Evolutionary conservation across 2,113 vertebrate genomes (phyloP), one percentile per base, ranked within the genome.

Genomic region (Zosterops japonicus): DNA sequence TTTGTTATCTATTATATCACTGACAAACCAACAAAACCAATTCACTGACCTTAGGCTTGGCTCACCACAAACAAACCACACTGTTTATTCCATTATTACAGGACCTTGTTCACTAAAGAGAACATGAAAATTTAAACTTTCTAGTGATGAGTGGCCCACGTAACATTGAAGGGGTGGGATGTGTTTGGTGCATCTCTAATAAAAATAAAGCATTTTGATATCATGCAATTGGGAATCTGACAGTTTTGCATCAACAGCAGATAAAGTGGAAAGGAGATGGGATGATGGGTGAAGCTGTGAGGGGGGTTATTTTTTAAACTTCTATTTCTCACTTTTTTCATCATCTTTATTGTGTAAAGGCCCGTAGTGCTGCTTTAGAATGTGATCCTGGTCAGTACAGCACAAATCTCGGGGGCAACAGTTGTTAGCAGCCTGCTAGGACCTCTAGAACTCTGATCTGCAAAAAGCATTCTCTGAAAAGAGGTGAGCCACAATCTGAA

Each of bases 371-470:
- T 68, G 68, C 88, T 80, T 82, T 64, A 67, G 84, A 87, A 95
- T 50, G 72, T 46, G 92, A 87, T 92, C 35, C 77, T 88, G 50
- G 59, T 93, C 39, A 79, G 87, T 67, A 69, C 50, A 53, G 93
- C 92, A 76, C 70, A 81, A 83, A 91, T 91, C 94, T 92, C 33
- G 7, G 90, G 83, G 89, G 86, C 72, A 94, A 93, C 94, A 83
- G 69, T 91, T 52, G 13, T 59, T 79, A 91, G 69, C 63, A 89
- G 85, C 87, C 79, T 23, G 3, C 67, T 67, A 44, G 93, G 95
- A 96, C 96, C 96, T 97, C 97, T 95, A 97, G 97, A 98, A 97
- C 96, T 94, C 91, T 76, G 78, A 89, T 88, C 47, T 83, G 84
- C 91, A 84, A 92, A 93, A 95, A 97, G 60, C 86, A 33, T 82